Conservation (phyloP, 2,113 vertebrate species). For the Megatriorchis doriae region DNA sequence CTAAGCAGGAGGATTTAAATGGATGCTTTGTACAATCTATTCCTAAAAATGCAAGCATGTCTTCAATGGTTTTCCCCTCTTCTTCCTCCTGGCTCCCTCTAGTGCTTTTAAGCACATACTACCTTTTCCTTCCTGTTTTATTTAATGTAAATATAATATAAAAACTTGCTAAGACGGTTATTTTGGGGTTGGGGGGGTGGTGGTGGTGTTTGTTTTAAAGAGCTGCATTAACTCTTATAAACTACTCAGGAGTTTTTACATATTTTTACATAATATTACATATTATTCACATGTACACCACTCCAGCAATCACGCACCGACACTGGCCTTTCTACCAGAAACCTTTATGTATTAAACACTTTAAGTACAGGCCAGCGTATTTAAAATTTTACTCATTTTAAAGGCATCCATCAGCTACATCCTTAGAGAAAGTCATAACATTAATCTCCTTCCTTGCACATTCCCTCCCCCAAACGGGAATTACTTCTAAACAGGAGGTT, state of each 20-base stretch:
- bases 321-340: not conserved
- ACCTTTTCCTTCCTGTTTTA: not conserved
- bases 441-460: not conserved
- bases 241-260: not conserved
- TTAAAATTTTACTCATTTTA: not conserved
- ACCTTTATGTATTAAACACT: not conserved
- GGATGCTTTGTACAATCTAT: not conserved
- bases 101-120: not conserved
- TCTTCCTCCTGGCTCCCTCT: slow-evolving; percentile 47
- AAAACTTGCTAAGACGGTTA: not conserved
- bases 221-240: not conserved
- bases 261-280: no score
- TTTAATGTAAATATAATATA: not conserved
- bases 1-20: not conserved
- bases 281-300: not conserved
- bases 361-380: not conserved
- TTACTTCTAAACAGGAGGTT: not conserved
- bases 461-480: not conserved
- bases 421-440: not conserved
- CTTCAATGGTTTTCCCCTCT: not conserved
- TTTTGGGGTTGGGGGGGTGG: no score
- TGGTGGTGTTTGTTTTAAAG: not conserved
- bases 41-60: not conserved
- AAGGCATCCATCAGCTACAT: not conserved
- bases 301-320: not conserved